Base-by-base conservation (phyloP, 2,113 vertebrate species). In the Ranitomeya imitator region DNA sequence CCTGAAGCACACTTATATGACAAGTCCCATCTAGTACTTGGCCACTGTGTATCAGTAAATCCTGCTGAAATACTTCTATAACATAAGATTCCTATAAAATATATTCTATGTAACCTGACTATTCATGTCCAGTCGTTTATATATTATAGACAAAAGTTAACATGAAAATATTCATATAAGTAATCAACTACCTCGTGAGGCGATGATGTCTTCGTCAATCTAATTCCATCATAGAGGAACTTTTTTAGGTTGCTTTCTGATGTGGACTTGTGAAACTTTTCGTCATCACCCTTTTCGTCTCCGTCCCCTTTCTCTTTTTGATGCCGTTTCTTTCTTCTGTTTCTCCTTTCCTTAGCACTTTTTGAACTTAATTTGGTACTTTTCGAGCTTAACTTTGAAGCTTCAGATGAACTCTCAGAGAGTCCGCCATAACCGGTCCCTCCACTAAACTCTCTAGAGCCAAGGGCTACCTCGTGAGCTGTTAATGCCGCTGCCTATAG, bases 321-420 rank as follows among this genome's bases (percentile, higher is more conserved):
- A 88, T 95, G 95, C 90, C 93, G 95, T 93, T 97, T 98, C 90
- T 94, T 97, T 65, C 95, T 95, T 87, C 95, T 94, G 92, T 99
- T 99, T 89, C 97, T 95, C 93, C 97, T 95, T 91, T 99, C 98
- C 93, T 99, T 99, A 90, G 97, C 97, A 91, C 98, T 99, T 93
- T 99, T 99, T 83, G 98, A 98, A 91, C 97, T 99, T 21, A 76
- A 52, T 93, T 99, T 99, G 90, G 97, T 97, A 91, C 98, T 99
- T 93, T 99, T 99, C 85, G 98, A 98, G 91, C 97, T 99, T 91
- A 98, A 93, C 90, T 97, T 99, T n/a, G 98, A 99, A 79, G 92
- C 92, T 83, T 96, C 95, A 16, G 98, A 98, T 82, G 98, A 98
- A 91, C 96, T 97, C 90, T 97, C 97, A 89, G 95, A 90, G 83